phyloP scores from a whole-genome alignment of 2,797 vertebrate genomes.

The Taenioides sp. region DNA sequence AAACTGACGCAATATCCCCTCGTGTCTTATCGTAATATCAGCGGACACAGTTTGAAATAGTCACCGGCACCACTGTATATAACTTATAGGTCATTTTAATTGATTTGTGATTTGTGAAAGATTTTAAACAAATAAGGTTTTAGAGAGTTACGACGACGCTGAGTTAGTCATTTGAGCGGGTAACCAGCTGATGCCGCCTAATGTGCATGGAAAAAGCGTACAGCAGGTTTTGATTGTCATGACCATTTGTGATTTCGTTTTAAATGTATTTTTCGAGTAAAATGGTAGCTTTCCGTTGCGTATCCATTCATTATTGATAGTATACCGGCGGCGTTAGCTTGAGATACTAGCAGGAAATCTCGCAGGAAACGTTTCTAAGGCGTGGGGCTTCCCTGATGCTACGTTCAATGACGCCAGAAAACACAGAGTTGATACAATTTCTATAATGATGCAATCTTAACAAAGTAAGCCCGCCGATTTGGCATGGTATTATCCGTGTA shows the following conservation, averaged over 20 bases:
- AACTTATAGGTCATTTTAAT: no score
- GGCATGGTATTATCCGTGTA: not conserved
- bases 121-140: not conserved
- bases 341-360: not conserved
- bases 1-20: conserved; percentile 67
- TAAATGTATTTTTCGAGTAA: rapidly evolving
- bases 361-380: not conserved
- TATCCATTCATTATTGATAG: conserved; percentile 12
- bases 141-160: not conserved
- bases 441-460: rapidly evolving
- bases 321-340: conserved; percentile 10
- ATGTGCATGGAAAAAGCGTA: not conserved
- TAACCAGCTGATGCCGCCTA: not conserved
- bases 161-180: conserved; percentile 31
- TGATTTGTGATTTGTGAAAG: not conserved
- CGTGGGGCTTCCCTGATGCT: conserved; percentile 8
- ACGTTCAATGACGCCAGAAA: conserved; percentile 31
- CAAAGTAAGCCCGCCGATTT: not conserved
- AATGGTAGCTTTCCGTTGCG: rapidly evolving
- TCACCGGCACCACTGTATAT: no score
- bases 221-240: not conserved
- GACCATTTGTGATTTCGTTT: not conserved
- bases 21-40: conserved; percentile 25
- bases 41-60: not conserved
- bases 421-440: not conserved